Conservation (phyloP, 2,888 invertebrate genomes). For the Mythimna impura region DNA sequence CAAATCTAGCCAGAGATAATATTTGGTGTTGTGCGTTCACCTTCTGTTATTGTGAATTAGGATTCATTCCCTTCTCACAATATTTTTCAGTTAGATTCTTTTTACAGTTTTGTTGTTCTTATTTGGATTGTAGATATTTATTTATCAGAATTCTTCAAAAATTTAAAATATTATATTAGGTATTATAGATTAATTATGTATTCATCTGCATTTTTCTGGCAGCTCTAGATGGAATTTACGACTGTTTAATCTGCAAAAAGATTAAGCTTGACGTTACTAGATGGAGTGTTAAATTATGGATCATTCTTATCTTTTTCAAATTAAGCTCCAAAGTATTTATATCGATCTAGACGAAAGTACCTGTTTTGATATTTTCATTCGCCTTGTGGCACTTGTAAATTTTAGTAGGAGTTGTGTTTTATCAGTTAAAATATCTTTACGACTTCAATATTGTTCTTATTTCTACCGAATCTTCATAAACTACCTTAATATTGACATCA, state of each 20-base stretch:
- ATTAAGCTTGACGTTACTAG: background rate
- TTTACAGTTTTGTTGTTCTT: too few species aligned
- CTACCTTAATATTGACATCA: constrained; percentile 31
- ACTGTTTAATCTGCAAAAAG: constrained; percentile 8
- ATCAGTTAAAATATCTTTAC: constrained; percentile 43
- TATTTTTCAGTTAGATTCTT: background rate
- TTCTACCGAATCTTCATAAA: constrained; percentile 37
- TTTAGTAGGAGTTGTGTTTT: constrained; percentile 20
- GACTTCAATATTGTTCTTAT: constrained; percentile 36
- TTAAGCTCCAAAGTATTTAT: constrained; percentile 6
- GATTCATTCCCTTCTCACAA: background rate
- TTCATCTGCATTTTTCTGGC: background rate
- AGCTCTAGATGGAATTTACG: background rate
- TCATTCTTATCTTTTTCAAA: constrained; percentile 16
- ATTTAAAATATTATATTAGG: too few species aligned
- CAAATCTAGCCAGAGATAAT: background rate
- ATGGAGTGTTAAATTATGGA: constrained; percentile 33
- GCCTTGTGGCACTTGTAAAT: constrained; percentile 4
- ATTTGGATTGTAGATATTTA: too few species aligned
- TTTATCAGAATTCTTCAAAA: too few species aligned
- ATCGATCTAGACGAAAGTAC: constrained; percentile 24
- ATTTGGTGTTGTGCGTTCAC: background rate
- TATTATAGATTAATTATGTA: background rate
- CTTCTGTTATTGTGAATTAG: background rate
- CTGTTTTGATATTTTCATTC: constrained; percentile 15